Evolutionary conservation across 2,888 invertebrate genomes (phyloP), one percentile per base, ranked within the genome.

Genomic region (Habroteleia sp.): DNA sequence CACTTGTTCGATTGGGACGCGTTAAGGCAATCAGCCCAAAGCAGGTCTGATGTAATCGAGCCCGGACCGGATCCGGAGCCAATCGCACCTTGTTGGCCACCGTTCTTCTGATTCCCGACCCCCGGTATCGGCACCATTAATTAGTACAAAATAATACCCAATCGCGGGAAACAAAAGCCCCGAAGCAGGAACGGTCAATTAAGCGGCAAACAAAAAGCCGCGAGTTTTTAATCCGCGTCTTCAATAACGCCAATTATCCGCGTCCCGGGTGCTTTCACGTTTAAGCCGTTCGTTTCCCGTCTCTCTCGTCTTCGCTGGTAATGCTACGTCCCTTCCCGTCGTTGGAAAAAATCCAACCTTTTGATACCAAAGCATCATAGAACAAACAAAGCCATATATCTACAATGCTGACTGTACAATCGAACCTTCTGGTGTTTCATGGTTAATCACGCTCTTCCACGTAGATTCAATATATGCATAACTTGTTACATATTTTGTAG

Each of bases 161-260:
- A 66, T 44, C n/a, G 20, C 33, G 46, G 52, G 14, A 42, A 52
- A 52, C 42, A 52, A 65, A 65, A 17, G 35, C 37, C 23, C 10
- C 35, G 23, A 10, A 44, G 35, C 41, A 42, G 17, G 25, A n/a
- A 10, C 23, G 54, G 63, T 31, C 56, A 65, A 72, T 72, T 72
- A 63, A 35, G 31, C 56, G 35, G 39, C 56, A 50, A 72, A 58
- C 56, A 65, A 58, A 58, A 74, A 74, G 31, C 39, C 62, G 60
- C 72, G 65, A 48, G 37, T 60, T 73, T 65, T 44, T 25, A 65
- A 73, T 56, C 35, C 58, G 48, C 44, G 33, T 65, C 54, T 65
- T 66, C 73, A 74, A 60, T 58, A 46, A 56, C 63, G 58, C 65
- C 69, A 74, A 74, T 69, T 74, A 69, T 37, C 63, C 65, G 46